Conservation (phyloP, 2,797 vertebrate species). For the Cynopterus sphinx region DNA sequence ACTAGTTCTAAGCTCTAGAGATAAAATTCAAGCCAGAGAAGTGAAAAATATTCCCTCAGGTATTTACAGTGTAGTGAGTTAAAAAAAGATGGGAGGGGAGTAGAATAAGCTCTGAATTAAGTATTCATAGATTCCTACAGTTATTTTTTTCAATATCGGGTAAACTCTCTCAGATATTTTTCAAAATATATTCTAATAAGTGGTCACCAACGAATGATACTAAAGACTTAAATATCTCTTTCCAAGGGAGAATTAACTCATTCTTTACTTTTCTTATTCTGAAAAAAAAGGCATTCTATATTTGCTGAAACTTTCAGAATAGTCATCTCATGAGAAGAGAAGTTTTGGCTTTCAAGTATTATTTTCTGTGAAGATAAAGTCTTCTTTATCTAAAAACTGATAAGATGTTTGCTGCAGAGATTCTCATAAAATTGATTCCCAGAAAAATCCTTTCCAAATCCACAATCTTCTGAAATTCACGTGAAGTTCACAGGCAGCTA, state of each 20-base stretch:
- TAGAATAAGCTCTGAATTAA: not conserved
- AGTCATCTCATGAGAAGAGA: not conserved
- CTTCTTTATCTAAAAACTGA: not conserved
- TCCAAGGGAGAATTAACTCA: not conserved
- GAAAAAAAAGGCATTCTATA: not conserved
- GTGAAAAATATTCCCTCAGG: not conserved
- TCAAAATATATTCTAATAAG: not conserved
- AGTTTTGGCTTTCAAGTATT: not conserved
- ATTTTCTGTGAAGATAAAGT: constrained; percentile 15
- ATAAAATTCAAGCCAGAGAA: not conserved
- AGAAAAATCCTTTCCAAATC: not conserved
- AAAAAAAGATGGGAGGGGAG: not conserved
- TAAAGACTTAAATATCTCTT: not conserved
- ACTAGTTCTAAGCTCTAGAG: not conserved
- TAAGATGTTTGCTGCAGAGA: not conserved
- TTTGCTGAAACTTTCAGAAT: not conserved
- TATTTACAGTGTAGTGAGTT: not conserved
- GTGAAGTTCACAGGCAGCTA: not conserved
- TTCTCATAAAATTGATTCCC: not conserved
- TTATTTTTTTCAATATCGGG: not conserved
- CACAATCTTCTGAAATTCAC: not conserved
- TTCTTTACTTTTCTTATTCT: constrained; percentile 2
- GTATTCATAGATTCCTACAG: not conserved
- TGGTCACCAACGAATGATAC: not conserved
- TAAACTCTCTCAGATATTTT: constrained; percentile 19